These are phyloP conservation scores for Rhyacophila brunnea DNA, from an alignment of 1,140 invertebrate genomes.

Conservation along the genomic window DNA sequence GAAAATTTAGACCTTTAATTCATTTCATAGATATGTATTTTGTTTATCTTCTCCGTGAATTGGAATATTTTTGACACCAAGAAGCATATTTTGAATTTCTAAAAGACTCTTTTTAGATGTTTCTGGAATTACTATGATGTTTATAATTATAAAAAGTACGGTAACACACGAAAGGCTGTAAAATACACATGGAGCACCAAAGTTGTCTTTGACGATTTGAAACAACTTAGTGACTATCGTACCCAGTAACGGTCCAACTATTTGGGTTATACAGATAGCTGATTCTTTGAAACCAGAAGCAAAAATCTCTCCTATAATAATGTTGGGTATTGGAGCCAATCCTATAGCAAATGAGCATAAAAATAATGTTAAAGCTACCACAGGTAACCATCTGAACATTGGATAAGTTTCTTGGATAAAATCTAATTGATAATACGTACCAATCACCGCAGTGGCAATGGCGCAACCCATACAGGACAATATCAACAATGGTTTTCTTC, in stretches of 20 bases:
- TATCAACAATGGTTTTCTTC: conserved; percentile 39
- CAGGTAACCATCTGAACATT: conserved; percentile 39
- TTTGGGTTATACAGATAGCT: conserved; percentile 57
- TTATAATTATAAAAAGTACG: conserved; percentile 14
- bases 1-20: too few relatives aligned
- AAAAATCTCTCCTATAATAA: conserved; percentile 65
- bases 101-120: conserved; percentile 32
- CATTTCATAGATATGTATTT: too few relatives aligned
- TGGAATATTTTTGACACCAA: not conserved
- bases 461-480: conserved; percentile 39
- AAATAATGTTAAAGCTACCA: conserved; percentile 35
- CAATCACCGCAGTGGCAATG: conserved; percentile 38
- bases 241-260: conserved; percentile 36
- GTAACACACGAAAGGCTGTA: conserved; percentile 12
- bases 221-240: conserved; percentile 29
- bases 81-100: conserved; percentile 31
- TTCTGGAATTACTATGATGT: conserved; percentile 22
- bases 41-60: too few relatives aligned
- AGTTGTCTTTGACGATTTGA: conserved; percentile 28
- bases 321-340: conserved; percentile 64
- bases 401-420: conserved; percentile 33
- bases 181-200: conserved; percentile 19
- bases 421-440: conserved; percentile 32
- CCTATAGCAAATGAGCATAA: conserved; percentile 50
- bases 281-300: conserved; percentile 57